phyloP scores from a whole-genome alignment of 1,140 invertebrate genomes.

The Drosophila kanapiae region DNA sequence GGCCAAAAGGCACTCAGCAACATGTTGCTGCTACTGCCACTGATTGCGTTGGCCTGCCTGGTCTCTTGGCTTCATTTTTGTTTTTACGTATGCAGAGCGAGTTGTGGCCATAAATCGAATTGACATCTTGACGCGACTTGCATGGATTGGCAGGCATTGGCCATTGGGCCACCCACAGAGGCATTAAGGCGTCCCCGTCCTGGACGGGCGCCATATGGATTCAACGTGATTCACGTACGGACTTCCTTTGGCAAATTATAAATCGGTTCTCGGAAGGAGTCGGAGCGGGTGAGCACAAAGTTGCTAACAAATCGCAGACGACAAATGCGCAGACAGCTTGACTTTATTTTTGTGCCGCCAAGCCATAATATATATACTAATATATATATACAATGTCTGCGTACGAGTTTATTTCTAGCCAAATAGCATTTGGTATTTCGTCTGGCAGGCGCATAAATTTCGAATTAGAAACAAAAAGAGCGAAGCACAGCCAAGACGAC shows the following conservation, averaged over 20 bases:
- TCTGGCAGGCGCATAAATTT: constrained; percentile 73
- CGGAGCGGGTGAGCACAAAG: not conserved
- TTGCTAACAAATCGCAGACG: constrained; percentile 64
- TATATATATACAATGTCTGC: constrained; percentile 48
- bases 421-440: constrained; percentile 74
- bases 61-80: not conserved
- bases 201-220: not conserved
- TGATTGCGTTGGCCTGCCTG: constrained; percentile 4
- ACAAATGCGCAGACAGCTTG: constrained; percentile 63
- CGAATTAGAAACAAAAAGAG: constrained; percentile 54
- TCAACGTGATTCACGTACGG: not conserved
- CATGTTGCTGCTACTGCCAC: constrained; percentile 41
- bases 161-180: constrained; percentile 49
- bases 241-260: constrained; percentile 4
- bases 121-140: constrained; percentile 72
- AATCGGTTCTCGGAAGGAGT: constrained; percentile 21
- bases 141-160: constrained; percentile 23
- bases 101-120: constrained; percentile 68
- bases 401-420: constrained; percentile 66
- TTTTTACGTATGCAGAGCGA: constrained; percentile 55
- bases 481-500: constrained; percentile 42
- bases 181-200: constrained; percentile 25
- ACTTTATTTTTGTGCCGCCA: constrained; percentile 64
- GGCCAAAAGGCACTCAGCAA: constrained; percentile 17
- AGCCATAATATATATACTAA: constrained; percentile 35